phyloP scores from a whole-genome alignment of 1,140 invertebrate genomes.

The Scaptomyza pallida region DNA sequence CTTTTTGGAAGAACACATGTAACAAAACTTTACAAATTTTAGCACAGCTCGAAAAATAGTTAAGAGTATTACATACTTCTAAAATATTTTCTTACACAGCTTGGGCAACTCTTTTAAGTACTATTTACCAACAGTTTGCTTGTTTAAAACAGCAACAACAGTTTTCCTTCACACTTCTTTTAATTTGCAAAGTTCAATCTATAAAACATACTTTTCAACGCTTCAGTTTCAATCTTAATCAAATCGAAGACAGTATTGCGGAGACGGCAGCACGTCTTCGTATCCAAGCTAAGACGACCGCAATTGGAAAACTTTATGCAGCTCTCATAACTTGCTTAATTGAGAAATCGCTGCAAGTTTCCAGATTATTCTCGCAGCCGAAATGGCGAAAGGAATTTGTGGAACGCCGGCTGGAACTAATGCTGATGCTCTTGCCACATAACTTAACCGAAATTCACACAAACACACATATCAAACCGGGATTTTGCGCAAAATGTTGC shows the following conservation, averaged over 20 bases:
- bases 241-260: too few relatives aligned
- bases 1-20: background rate
- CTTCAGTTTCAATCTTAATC: too few relatives aligned
- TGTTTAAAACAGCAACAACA: too few relatives aligned
- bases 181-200: background rate
- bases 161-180: background rate
- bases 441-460: constrained; percentile 57
- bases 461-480: constrained; percentile 69
- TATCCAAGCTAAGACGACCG: too few relatives aligned
- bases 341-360: background rate
- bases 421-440: constrained; percentile 57
- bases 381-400: too few relatives aligned
- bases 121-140: background rate
- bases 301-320: background rate
- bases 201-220: background rate
- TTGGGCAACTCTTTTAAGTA: background rate
- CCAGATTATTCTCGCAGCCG: too few relatives aligned
- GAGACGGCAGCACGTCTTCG: too few relatives aligned
- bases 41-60: background rate
- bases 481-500: constrained; percentile 62
- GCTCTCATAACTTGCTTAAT: background rate
- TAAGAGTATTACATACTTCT: background rate
- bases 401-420: constrained; percentile 43
- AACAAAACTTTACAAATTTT: background rate
- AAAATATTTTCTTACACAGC: background rate